Conservation (phyloP, 2,797 vertebrate genomes). For the Typhlichthys subterraneus region DNA sequence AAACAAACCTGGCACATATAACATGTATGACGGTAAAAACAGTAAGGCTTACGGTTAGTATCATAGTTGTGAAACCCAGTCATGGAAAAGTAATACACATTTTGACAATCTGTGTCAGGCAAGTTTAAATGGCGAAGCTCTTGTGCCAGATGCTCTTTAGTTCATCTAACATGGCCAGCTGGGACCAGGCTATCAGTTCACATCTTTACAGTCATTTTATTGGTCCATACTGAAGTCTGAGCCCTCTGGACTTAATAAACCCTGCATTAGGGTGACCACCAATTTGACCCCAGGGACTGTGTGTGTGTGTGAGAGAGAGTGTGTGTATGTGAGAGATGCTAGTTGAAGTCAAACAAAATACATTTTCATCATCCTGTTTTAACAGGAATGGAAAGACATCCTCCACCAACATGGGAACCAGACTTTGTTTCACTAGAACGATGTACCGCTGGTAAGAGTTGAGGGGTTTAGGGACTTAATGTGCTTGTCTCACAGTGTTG, state of each 20-base stretch:
- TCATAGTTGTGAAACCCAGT: not conserved
- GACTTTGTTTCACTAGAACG: constrained; percentile 11
- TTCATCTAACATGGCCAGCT: constrained; percentile 14
- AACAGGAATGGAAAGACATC: constrained; percentile 8
- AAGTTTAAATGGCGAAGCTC: not conserved
- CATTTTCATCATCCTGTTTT: constrained; percentile 29
- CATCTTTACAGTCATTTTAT: constrained; percentile 56
- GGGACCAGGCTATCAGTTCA: constrained; percentile 31
- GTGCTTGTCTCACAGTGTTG: not conserved
- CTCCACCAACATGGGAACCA: constrained; percentile 19
- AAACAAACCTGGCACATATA: no score
- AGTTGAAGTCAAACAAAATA: constrained; percentile 20
- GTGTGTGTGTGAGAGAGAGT: not conserved
- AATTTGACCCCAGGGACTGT: constrained; percentile 30
- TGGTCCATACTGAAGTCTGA: constrained; percentile 45
- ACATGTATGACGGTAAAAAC: not conserved
- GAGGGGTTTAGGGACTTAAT: constrained; percentile 19
- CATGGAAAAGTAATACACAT: not conserved
- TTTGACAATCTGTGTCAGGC: not conserved
- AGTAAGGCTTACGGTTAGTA: not conserved
- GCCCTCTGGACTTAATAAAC: constrained; percentile 57
- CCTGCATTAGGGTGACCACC: constrained; percentile 39
- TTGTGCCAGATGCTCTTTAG: constrained; percentile 49
- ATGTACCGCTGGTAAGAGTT: constrained; percentile 22
- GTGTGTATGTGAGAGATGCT: constrained; percentile 11